Conservation (phyloP, 1,140 invertebrate genomes). For the Bombus consobrinus region DNA sequence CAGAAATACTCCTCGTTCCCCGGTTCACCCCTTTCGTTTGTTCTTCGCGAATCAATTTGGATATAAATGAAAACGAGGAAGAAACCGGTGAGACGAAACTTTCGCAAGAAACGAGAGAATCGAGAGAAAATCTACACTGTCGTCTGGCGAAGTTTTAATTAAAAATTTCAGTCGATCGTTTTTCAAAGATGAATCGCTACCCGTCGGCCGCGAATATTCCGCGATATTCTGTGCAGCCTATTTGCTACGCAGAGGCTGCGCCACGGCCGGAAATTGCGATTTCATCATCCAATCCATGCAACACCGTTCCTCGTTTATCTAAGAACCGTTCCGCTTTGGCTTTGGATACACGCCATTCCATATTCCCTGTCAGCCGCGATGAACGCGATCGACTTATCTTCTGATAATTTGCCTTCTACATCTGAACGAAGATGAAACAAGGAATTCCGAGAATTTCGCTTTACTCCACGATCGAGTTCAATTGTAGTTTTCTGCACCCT, state of each 20-base stretch:
- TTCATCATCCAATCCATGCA: constrained; percentile 20
- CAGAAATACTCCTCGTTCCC: background rate
- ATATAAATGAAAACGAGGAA: background rate
- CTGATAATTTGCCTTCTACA: too few relatives aligned
- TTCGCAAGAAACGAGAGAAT: background rate
- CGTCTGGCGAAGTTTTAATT: constrained; percentile 4
- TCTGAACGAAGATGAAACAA: too few relatives aligned
- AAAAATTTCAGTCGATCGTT: constrained; percentile 13
- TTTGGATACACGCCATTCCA: too few relatives aligned
- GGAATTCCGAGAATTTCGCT: too few relatives aligned
- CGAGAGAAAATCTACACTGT: background rate
- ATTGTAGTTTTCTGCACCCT: background rate
- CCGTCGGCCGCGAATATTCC: background rate
- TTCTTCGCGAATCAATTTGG: background rate
- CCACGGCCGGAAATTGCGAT: constrained; percentile 41
- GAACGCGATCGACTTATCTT: background rate
- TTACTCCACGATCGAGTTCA: too few relatives aligned
- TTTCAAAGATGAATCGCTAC: background rate
- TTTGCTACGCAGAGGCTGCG: too few relatives aligned
- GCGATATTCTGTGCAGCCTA: background rate
- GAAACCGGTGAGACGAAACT: background rate
- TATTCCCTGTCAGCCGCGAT: background rate
- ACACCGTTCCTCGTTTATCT: constrained; percentile 24
- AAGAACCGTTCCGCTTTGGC: background rate
- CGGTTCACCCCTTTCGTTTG: background rate